Conservation (phyloP, 2,797 vertebrate genomes). For the Myotis daubentonii region DNA sequence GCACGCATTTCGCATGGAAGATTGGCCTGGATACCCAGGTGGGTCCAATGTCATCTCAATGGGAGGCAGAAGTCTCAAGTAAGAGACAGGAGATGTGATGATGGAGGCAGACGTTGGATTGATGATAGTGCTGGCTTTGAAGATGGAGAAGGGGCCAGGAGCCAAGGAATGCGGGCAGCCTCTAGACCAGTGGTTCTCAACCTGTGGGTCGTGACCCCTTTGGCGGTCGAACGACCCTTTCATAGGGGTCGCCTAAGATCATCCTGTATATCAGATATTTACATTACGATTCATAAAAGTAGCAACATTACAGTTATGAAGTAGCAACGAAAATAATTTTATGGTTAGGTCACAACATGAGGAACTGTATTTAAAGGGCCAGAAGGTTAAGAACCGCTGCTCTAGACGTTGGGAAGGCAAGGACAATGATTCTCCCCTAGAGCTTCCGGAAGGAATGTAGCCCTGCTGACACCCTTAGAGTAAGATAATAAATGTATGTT, state of each 20-base stretch:
- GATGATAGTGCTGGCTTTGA: neutral
- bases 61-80: neutral
- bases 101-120: neutral
- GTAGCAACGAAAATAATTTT: too few relatives aligned
- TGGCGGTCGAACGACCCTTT: too few relatives aligned
- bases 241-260: too few relatives aligned
- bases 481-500: neutral
- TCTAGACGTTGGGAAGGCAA: neutral
- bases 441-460: neutral
- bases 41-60: neutral
- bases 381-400: too few relatives aligned
- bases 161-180: neutral
- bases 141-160: neutral
- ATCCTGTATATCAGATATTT: too few relatives aligned
- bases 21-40: neutral
- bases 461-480: too few relatives aligned
- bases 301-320: too few relatives aligned
- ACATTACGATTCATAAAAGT: too few relatives aligned
- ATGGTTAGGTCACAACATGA: too few relatives aligned
- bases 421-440: neutral
- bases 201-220: too few relatives aligned
- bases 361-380: too few relatives aligned
- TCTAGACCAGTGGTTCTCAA: neutral
- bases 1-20: neutral
- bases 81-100: neutral